A percentile compares a stretch with the other conserved stretches of the same genome.
phyloP scores from a whole-genome alignment of 2,113 vertebrate species.

The Eulacestoma nigropectus region DNA sequence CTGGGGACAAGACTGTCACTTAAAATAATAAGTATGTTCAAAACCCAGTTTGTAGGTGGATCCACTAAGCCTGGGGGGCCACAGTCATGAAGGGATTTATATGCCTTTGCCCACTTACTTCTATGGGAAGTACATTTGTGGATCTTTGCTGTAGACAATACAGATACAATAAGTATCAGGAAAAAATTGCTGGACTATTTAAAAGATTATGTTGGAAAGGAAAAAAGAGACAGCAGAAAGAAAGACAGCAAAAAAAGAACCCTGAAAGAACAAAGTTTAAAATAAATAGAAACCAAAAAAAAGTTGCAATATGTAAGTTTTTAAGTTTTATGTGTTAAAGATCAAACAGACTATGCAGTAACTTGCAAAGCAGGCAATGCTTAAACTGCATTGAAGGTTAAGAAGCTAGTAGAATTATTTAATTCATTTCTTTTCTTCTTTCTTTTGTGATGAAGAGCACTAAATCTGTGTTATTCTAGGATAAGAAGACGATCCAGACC shows the following conservation, averaged over 20 bases:
- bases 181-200: background rate
- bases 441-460: background rate
- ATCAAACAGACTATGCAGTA: background rate
- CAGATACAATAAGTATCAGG: background rate
- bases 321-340: background rate
- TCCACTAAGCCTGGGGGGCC: background rate
- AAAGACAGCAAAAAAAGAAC: background rate
- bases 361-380: background rate
- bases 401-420: background rate
- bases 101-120: background rate
- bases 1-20: background rate
- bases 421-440: background rate
- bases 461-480: background rate
- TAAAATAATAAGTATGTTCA: background rate
- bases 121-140: background rate
- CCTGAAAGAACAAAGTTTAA: background rate
- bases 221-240: background rate
- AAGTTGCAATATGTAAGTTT: background rate
- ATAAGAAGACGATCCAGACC: background rate
- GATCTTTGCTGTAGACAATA: background rate
- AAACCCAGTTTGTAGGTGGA: background rate
- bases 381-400: background rate
- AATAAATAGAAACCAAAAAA: background rate
- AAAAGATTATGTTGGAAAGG: background rate
- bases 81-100: background rate